Evolutionary conservation across 2,888 invertebrate genomes (phyloP).

Genomic region (Drosophila cognata): DNA sequence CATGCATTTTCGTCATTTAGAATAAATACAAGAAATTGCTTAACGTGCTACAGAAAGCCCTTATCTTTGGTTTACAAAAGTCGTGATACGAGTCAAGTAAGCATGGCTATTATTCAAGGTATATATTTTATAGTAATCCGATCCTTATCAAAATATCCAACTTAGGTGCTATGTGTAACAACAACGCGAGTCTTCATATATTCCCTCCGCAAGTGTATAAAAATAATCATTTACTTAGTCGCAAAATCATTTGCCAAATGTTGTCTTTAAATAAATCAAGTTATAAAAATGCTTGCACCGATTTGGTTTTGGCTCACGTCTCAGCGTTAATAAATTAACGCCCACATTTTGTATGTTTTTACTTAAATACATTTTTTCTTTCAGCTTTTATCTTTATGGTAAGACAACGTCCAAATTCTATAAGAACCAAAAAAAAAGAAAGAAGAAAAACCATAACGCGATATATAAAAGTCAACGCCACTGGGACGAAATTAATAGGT

Average conservation of each 20-base stretch:
- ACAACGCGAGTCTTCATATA: conserved; percentile 11
- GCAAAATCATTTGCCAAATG: conserved; percentile 67
- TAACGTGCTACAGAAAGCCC: background rate
- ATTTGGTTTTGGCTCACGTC: conserved; percentile 71
- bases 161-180: background rate
- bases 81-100: background rate
- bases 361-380: conserved; percentile 16
- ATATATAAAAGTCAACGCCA: conserved; percentile 43
- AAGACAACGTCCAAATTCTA: conserved; percentile 56
- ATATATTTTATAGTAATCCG: conserved; percentile 7
- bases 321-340: conserved; percentile 71
- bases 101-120: background rate
- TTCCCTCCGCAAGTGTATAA: conserved; percentile 36
- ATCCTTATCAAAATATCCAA: conserved; percentile 11
- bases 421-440: conserved; percentile 26
- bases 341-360: conserved; percentile 52
- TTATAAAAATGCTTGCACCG: conserved; percentile 73
- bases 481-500: conserved; percentile 21
- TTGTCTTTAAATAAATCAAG: conserved; percentile 77
- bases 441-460: conserved; percentile 28
- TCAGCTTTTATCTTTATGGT: conserved; percentile 67
- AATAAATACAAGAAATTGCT: background rate
- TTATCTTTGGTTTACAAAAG: background rate
- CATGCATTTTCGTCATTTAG: background rate
- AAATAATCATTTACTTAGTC: conserved; percentile 57